phyloP scores from a whole-genome alignment of 2,888 invertebrate genomes.

The Dicycla oo region DNA sequence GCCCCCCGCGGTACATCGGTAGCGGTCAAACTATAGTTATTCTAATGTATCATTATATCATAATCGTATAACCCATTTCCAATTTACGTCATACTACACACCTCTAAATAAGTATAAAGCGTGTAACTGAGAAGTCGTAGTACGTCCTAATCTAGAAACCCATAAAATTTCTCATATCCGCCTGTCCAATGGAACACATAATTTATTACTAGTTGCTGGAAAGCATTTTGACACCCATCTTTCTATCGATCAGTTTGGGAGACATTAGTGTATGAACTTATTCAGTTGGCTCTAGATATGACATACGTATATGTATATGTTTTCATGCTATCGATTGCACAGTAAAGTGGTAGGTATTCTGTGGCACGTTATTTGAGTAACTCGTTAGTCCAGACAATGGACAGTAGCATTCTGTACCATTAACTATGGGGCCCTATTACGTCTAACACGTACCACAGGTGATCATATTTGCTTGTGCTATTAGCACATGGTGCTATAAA shows the following conservation, averaged over 20 bases:
- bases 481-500: neutral
- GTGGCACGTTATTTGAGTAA: constrained; percentile 22
- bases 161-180: constrained; percentile 2
- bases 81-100: constrained; percentile 7
- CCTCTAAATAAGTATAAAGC: constrained; percentile 9
- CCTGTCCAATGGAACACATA: constrained; percentile 28
- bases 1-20: too few relatives aligned
- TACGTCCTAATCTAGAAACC: constrained; percentile 17
- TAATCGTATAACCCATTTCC: constrained; percentile 19
- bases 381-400: constrained; percentile 40
- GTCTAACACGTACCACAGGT: neutral
- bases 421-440: constrained; percentile 16
- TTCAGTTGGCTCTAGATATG: constrained; percentile 34
- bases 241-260: constrained; percentile 35
- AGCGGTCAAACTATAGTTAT: too few relatives aligned
- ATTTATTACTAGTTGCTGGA: constrained; percentile 27
- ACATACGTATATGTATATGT: too few relatives aligned
- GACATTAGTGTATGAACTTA: constrained; percentile 8
- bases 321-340: constrained; percentile 22
- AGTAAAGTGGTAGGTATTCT: neutral
- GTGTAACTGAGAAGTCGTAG: neutral
- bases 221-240: constrained; percentile 45
- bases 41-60: too few relatives aligned
- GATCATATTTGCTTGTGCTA: too few relatives aligned
- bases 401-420: constrained; percentile 12